Percentiles rank a stretch among this genome's conserved stretches.
These are phyloP conservation scores for Dicentrarchus labrax DNA, from an alignment of 2,113 vertebrate genomes.

Conservation along the genomic window DNA sequence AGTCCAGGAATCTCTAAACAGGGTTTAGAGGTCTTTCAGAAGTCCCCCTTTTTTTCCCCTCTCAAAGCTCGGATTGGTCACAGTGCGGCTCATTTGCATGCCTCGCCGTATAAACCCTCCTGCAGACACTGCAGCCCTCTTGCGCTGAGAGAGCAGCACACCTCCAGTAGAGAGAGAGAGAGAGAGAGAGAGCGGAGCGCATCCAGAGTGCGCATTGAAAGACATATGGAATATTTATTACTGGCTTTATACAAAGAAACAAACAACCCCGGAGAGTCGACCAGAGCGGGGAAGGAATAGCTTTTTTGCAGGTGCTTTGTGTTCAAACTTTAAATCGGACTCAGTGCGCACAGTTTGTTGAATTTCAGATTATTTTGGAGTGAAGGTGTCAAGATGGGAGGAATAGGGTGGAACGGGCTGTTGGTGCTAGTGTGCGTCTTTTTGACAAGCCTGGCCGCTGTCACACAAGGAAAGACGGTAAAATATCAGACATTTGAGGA, in stretches of 20 bases:
- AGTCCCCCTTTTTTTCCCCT: constrained; percentile 60
- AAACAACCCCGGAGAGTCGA: constrained; percentile 30
- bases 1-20: constrained; percentile 85
- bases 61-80: constrained; percentile 82
- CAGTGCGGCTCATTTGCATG: constrained; percentile 92
- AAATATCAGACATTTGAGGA: constrained; percentile 95
- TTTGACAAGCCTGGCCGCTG: constrained; percentile 65
- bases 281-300: constrained; percentile 15
- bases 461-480: constrained; percentile 88
- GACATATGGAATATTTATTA: constrained; percentile 74
- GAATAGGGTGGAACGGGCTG: constrained; percentile 75
- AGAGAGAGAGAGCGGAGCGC: constrained; percentile 55
- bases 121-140: constrained; percentile 82
- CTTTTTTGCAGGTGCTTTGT: constrained; percentile 43
- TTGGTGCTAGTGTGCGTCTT: constrained; percentile 68
- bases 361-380: constrained; percentile 51
- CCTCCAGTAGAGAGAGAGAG: constrained; percentile 61
- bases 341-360: constrained; percentile 51
- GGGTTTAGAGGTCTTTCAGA: constrained; percentile 84
- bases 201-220: constrained; percentile 68
- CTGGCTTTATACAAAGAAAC: constrained; percentile 12
- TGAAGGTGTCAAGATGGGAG: constrained; percentile 70
- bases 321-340: constrained; percentile 46
- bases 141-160: constrained; percentile 79
- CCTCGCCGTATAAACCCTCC: constrained; percentile 89